These are phyloP conservation scores for Xerus inauris DNA, from an alignment of 2,113 vertebrate genomes.

Conservation along the genomic window DNA sequence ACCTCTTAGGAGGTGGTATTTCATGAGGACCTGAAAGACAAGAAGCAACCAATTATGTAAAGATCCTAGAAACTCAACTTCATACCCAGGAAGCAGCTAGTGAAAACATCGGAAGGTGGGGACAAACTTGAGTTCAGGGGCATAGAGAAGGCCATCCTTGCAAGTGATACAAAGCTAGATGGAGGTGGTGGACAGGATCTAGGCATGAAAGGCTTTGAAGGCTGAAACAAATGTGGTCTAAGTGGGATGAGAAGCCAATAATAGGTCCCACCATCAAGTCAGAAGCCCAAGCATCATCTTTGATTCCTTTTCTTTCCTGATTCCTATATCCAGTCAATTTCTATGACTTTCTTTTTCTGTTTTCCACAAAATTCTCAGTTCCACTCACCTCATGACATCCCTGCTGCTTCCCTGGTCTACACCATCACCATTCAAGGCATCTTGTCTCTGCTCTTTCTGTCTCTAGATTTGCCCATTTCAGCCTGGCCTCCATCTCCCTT, in stretches of 20 bases:
- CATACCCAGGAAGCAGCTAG: background rate
- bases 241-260: background rate
- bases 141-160: background rate
- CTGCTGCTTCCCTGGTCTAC: background rate
- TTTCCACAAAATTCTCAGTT: background rate
- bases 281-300: background rate
- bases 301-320: background rate
- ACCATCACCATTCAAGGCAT: background rate
- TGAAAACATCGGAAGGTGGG: background rate
- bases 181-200: background rate
- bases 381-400: too few relatives aligned
- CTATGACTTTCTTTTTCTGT: background rate
- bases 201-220: background rate
- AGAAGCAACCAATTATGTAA: background rate
- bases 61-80: background rate
- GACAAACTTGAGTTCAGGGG: background rate
- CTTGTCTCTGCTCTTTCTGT: background rate
- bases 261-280: background rate
- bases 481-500: background rate
- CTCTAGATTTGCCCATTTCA: background rate
- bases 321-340: background rate
- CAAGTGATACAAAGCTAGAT: background rate
- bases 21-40: background rate
- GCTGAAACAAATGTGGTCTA: too few relatives aligned
- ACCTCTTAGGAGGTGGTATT: background rate